These are phyloP conservation scores for Lithobates sylvaticus DNA, from an alignment of 2,797 vertebrate genomes.

Conservation along the genomic window DNA sequence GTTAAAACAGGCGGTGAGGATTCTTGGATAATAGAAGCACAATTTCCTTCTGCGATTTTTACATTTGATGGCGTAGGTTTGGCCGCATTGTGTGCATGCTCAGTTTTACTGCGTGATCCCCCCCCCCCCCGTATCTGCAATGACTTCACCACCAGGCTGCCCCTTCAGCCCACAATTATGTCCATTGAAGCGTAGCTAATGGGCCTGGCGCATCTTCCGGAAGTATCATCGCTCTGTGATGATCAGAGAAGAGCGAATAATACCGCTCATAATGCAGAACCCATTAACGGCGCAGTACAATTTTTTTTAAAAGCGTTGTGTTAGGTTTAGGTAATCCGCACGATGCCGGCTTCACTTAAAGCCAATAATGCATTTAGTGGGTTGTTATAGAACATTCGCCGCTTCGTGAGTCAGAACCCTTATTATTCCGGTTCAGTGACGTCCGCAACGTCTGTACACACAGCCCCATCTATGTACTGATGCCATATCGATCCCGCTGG, in stretches of 20 bases:
- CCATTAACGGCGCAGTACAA: slow-evolving; percentile 29
- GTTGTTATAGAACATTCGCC: slow-evolving; percentile 8
- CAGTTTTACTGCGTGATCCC: neutral
- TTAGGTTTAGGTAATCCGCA: slow-evolving; percentile 6
- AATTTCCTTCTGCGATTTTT: neutral
- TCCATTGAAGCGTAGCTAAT: slow-evolving; percentile 24
- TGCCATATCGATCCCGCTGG: neutral
- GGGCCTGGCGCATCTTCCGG: slow-evolving; percentile 22
- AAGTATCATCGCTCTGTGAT: slow-evolving; percentile 8
- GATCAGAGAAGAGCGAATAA: slow-evolving; percentile 29
- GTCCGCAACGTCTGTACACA: neutral
- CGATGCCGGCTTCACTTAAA: slow-evolving; percentile 8
- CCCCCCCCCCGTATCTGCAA: neutral
- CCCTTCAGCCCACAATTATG: slow-evolving; percentile 24
- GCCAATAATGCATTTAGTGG: slow-evolving; percentile 26
- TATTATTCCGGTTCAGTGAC: slow-evolving; percentile 3
- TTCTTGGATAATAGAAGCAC: too few relatives aligned
- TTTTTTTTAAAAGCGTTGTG: neutral
- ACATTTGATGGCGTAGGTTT: neutral
- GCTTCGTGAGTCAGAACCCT: slow-evolving; percentile 1
- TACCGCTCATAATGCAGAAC: slow-evolving; percentile 14
- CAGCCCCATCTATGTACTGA: neutral
- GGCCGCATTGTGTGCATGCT: neutral
- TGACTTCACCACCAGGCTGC: slow-evolving; percentile 5
- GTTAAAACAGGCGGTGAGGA: too few relatives aligned